Evolutionary conservation across 2,113 vertebrate species (phyloP).

Genomic region (Haplochromis burtoni): DNA sequence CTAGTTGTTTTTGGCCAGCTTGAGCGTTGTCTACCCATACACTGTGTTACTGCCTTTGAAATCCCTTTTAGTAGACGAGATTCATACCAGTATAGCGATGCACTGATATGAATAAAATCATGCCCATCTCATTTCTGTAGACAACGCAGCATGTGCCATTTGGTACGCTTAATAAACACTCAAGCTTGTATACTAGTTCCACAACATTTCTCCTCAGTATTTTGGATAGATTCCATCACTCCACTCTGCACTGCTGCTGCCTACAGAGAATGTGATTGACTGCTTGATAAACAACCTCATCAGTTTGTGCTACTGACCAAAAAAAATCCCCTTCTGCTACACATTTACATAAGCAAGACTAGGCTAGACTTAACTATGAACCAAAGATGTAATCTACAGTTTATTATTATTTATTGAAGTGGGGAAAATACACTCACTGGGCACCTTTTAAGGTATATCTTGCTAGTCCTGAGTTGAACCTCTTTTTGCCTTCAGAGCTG

Average conservation of each 20-base stretch:
- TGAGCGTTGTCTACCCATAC: neutral
- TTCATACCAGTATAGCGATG: neutral
- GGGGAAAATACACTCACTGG: neutral
- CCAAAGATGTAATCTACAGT: neutral
- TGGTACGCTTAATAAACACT: neutral
- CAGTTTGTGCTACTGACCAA: neutral
- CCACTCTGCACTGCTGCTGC: neutral
- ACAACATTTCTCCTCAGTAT: conserved; percentile 25
- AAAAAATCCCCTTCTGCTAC: neutral
- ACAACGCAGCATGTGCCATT: neutral
- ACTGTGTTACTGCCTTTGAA: conserved; percentile 1
- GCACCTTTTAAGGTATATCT: neutral
- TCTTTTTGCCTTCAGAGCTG: neutral
- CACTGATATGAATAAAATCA: neutral
- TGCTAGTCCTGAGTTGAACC: neutral
- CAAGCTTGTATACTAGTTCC: conserved; percentile 5
- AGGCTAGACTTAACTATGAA: neutral
- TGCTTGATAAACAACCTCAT: neutral
- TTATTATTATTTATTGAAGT: neutral
- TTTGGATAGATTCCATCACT: neutral
- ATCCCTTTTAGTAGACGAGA: neutral
- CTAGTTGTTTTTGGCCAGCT: neutral
- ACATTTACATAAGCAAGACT: neutral
- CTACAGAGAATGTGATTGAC: neutral
- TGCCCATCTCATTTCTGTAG: neutral